A percentile compares a stretch with the other conserved stretches of the same genome.
These are phyloP conservation scores for Cantharis rustica DNA, from an alignment of 2,888 invertebrate species.

Conservation along the genomic window DNA sequence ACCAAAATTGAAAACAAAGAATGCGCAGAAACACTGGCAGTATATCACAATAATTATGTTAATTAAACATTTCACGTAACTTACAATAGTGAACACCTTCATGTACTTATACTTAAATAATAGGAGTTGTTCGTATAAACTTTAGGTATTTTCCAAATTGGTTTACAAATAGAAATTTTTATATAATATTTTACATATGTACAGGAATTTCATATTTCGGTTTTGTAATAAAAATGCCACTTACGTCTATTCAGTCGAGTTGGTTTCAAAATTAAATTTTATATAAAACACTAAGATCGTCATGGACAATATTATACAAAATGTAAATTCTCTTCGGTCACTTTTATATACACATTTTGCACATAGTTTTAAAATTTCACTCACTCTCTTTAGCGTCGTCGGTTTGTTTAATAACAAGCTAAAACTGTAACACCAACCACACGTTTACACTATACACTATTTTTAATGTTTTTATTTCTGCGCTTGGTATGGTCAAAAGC, in stretches of 20 bases:
- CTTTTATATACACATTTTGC: background rate
- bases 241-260: constrained; percentile 1
- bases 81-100: constrained; percentile 25
- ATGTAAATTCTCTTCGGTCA: background rate
- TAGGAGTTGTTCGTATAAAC: background rate
- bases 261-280: background rate
- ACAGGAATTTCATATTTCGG: background rate
- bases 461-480: background rate
- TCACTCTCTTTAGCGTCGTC: background rate
- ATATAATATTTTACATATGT: background rate
- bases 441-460: background rate
- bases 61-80: background rate
- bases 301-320: background rate
- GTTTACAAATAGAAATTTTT: background rate
- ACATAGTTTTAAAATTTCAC: background rate
- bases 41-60: constrained; percentile 2
- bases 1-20: background rate
- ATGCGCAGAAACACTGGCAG: background rate
- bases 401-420: background rate
- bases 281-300: background rate
- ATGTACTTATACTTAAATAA: constrained; percentile 5
- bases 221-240: background rate
- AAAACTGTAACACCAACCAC: background rate
- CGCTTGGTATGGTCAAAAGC: constrained; percentile 56
- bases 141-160: background rate